phyloP scores from a whole-genome alignment of 1,140 invertebrate genomes.

The Ruditapes philippinarum region DNA sequence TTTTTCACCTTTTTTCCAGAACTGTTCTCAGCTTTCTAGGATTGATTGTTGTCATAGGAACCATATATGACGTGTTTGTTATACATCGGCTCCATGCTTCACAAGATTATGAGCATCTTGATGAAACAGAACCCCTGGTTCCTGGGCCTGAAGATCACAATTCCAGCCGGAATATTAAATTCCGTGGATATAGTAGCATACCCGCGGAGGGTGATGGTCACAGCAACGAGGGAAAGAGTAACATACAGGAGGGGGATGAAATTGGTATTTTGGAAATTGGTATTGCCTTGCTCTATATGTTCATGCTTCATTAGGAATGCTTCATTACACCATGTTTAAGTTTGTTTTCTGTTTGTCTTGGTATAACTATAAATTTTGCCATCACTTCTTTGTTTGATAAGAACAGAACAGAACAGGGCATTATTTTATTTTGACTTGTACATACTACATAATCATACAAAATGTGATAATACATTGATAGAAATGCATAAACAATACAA shows the following conservation, averaged over 20 bases:
- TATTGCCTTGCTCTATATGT: background rate
- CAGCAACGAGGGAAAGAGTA: background rate
- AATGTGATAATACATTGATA: no score
- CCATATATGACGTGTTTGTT: constrained; percentile 50
- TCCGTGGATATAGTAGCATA: background rate
- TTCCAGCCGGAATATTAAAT: background rate
- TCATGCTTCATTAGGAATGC: background rate
- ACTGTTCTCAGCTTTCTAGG: constrained; percentile 7
- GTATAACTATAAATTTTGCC: no score
- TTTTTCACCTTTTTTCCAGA: no score
- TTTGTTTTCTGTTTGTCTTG: no score
- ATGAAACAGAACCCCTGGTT: constrained; percentile 23
- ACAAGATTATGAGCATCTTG: background rate
- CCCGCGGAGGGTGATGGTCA: background rate
- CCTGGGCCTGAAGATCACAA: background rate
- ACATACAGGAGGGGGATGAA: background rate
- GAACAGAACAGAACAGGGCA: no score
- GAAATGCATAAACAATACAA: no score
- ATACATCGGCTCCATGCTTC: constrained; percentile 35
- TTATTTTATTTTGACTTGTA: no score
- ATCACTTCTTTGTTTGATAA: no score
- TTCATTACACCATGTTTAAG: no score
- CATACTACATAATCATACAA: no score
- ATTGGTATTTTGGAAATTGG: background rate
- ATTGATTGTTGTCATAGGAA: constrained; percentile 27